Evolutionary conservation across 2,797 vertebrate species (phyloP).

Genomic region (Acanthopagrus latus): DNA sequence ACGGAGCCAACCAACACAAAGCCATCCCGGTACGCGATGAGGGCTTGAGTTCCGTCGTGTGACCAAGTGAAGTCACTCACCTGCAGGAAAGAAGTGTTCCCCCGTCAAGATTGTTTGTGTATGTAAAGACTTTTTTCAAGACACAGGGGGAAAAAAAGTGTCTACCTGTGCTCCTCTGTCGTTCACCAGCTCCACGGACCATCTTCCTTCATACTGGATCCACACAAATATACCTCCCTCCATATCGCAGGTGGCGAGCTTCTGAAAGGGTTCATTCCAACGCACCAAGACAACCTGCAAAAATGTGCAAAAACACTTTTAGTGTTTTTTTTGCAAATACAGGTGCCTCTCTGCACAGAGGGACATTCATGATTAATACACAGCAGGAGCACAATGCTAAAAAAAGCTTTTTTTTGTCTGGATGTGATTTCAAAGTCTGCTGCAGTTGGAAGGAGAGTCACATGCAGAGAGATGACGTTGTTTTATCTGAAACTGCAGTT

Average conservation of each 20-base stretch:
- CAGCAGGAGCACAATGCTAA: conserved; percentile 19
- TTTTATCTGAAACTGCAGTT: background rate
- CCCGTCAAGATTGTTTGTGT: background rate
- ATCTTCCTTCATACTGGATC: conserved; percentile 99
- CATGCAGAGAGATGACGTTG: background rate
- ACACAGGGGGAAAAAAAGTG: background rate
- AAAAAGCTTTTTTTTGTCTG: conserved; percentile 21
- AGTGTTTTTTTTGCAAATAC: conserved; percentile 20
- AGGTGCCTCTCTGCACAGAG: conserved; percentile 39
- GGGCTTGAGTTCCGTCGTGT: conserved; percentile 98
- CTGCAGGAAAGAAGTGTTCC: conserved; percentile 72
- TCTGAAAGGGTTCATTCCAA: conserved; percentile 99
- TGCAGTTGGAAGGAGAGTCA: conserved; percentile 15
- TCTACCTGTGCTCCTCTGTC: conserved; percentile 97
- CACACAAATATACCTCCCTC: conserved; percentile 99
- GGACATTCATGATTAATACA: conserved; percentile 44
- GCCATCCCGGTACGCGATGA: conserved; percentile 98
- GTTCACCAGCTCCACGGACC: conserved; percentile 99
- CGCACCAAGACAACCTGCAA: conserved; percentile 96
- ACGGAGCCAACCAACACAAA: conserved; percentile 98
- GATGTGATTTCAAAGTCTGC: conserved; percentile 12
- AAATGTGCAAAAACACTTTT: conserved; percentile 6
- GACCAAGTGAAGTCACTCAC: conserved; percentile 99
- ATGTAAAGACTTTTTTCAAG: no score
- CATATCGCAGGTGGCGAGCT: conserved; percentile 98